Percentiles rank a stretch among this genome's conserved stretches.
Evolutionary conservation across 2,113 vertebrate genomes (phyloP).

Genomic region (Columba livia): DNA sequence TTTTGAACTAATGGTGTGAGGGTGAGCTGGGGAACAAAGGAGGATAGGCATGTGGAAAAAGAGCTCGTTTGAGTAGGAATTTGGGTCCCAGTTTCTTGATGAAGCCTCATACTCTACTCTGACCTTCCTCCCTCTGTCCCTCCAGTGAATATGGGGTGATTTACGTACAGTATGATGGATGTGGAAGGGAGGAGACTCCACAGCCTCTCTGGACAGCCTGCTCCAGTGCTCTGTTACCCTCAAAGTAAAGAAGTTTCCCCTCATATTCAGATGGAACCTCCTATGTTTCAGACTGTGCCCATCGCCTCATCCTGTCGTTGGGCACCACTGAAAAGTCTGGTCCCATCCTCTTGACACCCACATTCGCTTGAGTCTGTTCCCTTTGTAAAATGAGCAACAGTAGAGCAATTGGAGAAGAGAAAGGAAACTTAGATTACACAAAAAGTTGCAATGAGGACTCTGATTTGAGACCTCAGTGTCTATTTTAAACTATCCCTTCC

Average conservation of each 20-base stretch:
- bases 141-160: neutral
- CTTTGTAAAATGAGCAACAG: neutral
- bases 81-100: neutral
- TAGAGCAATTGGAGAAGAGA: neutral
- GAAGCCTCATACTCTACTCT: neutral
- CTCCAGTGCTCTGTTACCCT: too few species aligned
- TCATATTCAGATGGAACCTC: too few species aligned
- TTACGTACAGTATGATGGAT: neutral
- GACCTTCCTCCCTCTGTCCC: neutral
- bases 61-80: neutral
- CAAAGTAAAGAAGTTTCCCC: too few species aligned
- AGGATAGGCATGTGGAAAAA: neutral
- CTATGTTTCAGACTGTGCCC: too few species aligned
- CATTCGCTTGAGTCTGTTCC: neutral
- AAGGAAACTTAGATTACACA: neutral
- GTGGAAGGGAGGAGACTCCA: neutral
- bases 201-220: too few species aligned
- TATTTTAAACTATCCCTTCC: neutral
- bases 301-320: too few species aligned
- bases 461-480: neutral
- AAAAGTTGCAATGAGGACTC: neutral
- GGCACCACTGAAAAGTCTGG: too few species aligned
- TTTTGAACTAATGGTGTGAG: neutral
- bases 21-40: neutral
- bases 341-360: too few species aligned